phyloP scores from a whole-genome alignment of 2,888 invertebrate species.

The Cephus sareptanus region DNA sequence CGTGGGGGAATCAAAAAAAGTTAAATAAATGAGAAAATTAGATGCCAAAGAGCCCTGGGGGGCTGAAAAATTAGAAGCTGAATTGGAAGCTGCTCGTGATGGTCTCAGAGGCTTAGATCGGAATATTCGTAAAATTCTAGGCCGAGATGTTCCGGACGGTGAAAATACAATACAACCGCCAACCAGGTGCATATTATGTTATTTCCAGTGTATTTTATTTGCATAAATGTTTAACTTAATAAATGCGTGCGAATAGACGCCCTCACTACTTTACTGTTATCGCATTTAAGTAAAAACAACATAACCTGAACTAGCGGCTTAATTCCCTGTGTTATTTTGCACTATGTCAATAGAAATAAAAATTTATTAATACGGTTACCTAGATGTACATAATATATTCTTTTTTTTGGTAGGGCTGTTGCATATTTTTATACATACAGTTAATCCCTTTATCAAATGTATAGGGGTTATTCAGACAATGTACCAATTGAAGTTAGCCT shows the following conservation, averaged over 20 bases:
- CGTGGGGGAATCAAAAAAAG: neutral
- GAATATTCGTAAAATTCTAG: conserved; percentile 62
- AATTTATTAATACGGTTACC: neutral
- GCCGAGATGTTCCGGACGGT: conserved; percentile 61
- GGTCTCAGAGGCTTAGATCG: conserved; percentile 59
- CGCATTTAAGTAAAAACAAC: neutral
- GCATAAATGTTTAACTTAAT: neutral
- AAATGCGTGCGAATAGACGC: neutral
- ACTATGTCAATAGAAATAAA: neutral
- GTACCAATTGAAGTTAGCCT: neutral
- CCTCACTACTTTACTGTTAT: neutral
- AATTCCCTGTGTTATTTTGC: neutral
- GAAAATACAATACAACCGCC: conserved; percentile 54
- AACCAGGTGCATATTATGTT: neutral
- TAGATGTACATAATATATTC: neutral
- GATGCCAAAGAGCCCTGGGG: conserved; percentile 57
- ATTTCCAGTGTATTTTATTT: neutral
- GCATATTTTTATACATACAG: no score
- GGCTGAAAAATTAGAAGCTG: conserved; percentile 59
- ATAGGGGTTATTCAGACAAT: neutral
- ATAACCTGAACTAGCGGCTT: neutral
- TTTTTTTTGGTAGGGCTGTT: no score
- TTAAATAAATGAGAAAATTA: conserved; percentile 52
- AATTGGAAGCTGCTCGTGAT: conserved; percentile 61
- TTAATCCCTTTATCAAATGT: neutral